phyloP scores from a whole-genome alignment of 1,140 invertebrate species.

The Leucophenga varia region DNA sequence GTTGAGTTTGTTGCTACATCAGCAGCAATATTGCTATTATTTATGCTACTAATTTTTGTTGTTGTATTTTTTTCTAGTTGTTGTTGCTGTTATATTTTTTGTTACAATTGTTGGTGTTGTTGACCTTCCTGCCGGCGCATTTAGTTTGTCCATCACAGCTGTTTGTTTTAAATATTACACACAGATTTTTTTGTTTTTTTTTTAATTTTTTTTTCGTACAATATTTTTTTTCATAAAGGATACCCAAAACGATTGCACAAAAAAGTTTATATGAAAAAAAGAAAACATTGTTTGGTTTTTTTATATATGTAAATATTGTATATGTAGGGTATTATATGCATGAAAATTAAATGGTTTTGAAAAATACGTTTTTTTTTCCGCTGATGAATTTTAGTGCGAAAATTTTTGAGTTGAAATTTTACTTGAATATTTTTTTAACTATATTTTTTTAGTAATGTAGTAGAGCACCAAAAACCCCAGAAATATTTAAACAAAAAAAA shows the following conservation, averaged over 20 bases:
- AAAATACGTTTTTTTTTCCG: too few species aligned
- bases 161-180: too few species aligned
- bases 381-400: slow-evolving; percentile 43
- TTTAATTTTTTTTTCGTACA: slow-evolving; percentile 7
- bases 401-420: slow-evolving; percentile 40
- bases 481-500: slow-evolving; percentile 23
- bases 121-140: slow-evolving; percentile 56
- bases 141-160: slow-evolving; percentile 48
- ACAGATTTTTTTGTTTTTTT: slow-evolving; percentile 23
- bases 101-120: slow-evolving; percentile 27
- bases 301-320: too few species aligned
- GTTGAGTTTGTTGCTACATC: slow-evolving; percentile 12
- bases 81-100: slow-evolving; percentile 25
- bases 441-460: slow-evolving; percentile 36
- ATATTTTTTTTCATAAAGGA: slow-evolving; percentile 34
- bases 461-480: slow-evolving; percentile 46
- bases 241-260: background rate
- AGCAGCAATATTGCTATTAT: slow-evolving; percentile 5
- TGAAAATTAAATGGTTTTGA: too few species aligned
- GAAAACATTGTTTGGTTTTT: slow-evolving; percentile 26
- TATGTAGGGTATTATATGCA: too few species aligned
- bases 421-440: too few species aligned
- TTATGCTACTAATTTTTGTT: slow-evolving; percentile 12
- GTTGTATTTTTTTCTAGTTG: slow-evolving; percentile 23
- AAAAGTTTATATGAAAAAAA: slow-evolving; percentile 1